phyloP scores from a whole-genome alignment of 2,888 invertebrate species.

The Sesia bembeciformis region DNA sequence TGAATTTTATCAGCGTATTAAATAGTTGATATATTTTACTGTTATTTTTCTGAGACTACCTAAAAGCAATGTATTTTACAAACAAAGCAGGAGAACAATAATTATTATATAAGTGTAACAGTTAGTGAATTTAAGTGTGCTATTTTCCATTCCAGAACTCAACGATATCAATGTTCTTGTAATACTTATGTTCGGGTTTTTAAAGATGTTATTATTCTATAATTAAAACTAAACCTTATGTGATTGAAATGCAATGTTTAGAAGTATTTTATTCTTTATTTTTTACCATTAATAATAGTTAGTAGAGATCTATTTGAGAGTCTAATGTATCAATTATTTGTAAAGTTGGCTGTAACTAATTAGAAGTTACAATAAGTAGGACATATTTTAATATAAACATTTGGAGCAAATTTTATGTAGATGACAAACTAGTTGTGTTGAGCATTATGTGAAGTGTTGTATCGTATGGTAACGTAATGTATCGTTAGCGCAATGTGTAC shows the following conservation, averaged over 20 bases:
- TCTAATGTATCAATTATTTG: constrained; percentile 76
- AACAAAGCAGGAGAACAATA: constrained; percentile 74
- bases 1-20: constrained; percentile 61
- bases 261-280: constrained; percentile 75
- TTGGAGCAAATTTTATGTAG: constrained; percentile 74
- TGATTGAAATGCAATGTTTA: constrained; percentile 76
- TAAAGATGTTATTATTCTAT: constrained; percentile 72
- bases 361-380: constrained; percentile 74
- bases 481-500: constrained; percentile 64
- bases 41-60: constrained; percentile 70
- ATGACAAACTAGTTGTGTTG: constrained; percentile 71
- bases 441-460: constrained; percentile 72
- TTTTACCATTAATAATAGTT: constrained; percentile 74
- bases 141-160: constrained; percentile 74
- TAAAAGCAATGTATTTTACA: constrained; percentile 72
- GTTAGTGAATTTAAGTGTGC: constrained; percentile 75
- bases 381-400: constrained; percentile 74
- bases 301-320: constrained; percentile 75
- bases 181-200: constrained; percentile 72
- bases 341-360: constrained; percentile 74
- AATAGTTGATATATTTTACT: constrained; percentile 66
- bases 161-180: constrained; percentile 72
- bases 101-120: constrained; percentile 74
- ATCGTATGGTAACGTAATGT: constrained; percentile 58
- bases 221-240: constrained; percentile 72